phyloP scores from a whole-genome alignment of 2,113 vertebrate genomes.

The Garra rufa region DNA sequence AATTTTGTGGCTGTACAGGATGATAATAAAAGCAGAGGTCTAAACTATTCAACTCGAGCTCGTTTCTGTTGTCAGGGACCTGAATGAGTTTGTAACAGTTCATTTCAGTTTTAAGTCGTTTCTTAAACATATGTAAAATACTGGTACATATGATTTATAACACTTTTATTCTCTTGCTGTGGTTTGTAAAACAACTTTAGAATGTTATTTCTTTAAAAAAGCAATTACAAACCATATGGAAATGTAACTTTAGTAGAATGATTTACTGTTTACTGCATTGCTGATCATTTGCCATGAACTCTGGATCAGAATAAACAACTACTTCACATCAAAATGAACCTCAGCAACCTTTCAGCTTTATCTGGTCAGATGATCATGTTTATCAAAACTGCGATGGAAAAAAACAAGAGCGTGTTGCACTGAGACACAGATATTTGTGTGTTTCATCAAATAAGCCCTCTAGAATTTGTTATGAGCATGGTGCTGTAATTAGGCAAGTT shows the following conservation, averaged over 20 bases:
- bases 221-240: conserved; percentile 46
- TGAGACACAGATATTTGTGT: too few relatives aligned
- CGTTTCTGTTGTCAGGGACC: conserved; percentile 71
- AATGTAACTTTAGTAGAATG: conserved; percentile 46
- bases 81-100: conserved; percentile 36
- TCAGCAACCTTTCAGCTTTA: conserved; percentile 58
- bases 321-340: conserved; percentile 29
- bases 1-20: conserved; percentile 8
- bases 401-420: not conserved
- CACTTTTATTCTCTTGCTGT: conserved; percentile 20
- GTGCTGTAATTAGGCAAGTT: not conserved
- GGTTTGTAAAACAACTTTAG: conserved; percentile 44
- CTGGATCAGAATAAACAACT: conserved; percentile 27
- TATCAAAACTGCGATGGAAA: conserved; percentile 17
- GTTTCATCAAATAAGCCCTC: not conserved
- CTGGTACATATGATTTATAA: conserved; percentile 36
- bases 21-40: not conserved
- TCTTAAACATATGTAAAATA: conserved; percentile 32
- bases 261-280: conserved; percentile 59
- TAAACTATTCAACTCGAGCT: conserved; percentile 56
- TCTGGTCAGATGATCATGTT: conserved; percentile 40
- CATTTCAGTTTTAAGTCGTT: conserved; percentile 40
- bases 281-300: conserved; percentile 52
- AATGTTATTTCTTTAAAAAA: conserved; percentile 43
- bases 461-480: not conserved